Base-by-base conservation (phyloP, 92 coral and sea anemone genomes). In the Zoanthus sansibaricus region DNA sequence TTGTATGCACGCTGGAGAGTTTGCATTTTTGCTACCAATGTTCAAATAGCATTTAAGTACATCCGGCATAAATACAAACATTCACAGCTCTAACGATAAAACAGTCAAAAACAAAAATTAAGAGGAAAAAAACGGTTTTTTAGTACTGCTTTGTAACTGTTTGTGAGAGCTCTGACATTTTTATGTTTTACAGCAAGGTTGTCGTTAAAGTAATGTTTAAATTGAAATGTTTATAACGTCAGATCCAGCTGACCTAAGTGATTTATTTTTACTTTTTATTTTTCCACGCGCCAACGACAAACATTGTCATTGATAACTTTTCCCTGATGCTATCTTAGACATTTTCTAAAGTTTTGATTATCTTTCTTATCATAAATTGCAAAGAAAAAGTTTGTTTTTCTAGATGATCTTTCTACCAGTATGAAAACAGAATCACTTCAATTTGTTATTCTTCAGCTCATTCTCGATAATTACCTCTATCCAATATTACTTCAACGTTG, bases 361-460 rank as follows among this genome's bases (percentile, higher is more conserved):
- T 31, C 42, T 69, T 30, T 62, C 52, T 5, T 45, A 4, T 44
- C 14, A 17, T 30, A 46, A 17, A 33, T 48, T 30, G 15, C 37
- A 32, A 6, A 17, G 31, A 32, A 18, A 78, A 17, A 45, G 44
- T 20, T 47, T 64, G 30, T 44, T 80, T 80, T 62, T 47, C 74
- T 75, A 80, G 85, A 80, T 66, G 85, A 46, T 66, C 54, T 20
- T 25, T 45, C 18, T 80, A 47, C 47, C 74, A 67, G 17, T 67
- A 68, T 45, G 75, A 80, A 80, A 80, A 49, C 85, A 58, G 46
- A 45, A 80, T 67, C 45, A 31, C 59, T 80, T 80, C 46, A 69
- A 64, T 80, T 80, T 46, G 72, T 45, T 80, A 16, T 47, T 20
- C 66, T 66, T 80, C 20, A 45, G 12, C 9, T 44, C 47, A 46